A percentile compares a stretch with the other conserved stretches of the same genome.
phyloP scores from a whole-genome alignment of 2,888 invertebrate genomes.

The Hypselothyrea guttata region DNA sequence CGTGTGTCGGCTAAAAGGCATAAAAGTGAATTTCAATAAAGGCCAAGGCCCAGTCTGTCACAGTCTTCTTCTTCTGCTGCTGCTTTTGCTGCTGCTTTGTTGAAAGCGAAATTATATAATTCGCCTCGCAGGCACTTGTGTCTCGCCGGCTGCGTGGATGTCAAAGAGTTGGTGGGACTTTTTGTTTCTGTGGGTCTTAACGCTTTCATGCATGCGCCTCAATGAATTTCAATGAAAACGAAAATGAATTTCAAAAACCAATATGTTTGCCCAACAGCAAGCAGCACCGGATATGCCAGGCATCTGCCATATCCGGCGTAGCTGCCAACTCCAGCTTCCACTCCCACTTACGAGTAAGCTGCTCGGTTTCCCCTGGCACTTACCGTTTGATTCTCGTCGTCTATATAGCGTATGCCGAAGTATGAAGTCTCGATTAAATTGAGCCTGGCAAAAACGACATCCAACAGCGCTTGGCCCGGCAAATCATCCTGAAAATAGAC shows the following conservation, averaged over 20 bases:
- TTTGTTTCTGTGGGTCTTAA: constrained; percentile 50
- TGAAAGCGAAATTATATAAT: constrained; percentile 73
- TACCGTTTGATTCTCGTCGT: constrained; percentile 96
- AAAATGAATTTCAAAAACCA: constrained; percentile 78
- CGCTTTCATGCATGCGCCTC: constrained; percentile 60
- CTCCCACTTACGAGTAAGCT: too few species aligned
- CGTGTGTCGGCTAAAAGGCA: constrained; percentile 29
- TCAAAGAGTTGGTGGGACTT: constrained; percentile 57
- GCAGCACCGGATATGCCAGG: constrained; percentile 35
- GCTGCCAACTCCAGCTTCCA: not conserved
- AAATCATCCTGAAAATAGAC: constrained; percentile 90
- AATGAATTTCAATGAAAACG: constrained; percentile 76
- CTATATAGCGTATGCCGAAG: constrained; percentile 96
- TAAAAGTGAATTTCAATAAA: constrained; percentile 56
- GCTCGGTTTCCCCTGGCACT: constrained; percentile 82
- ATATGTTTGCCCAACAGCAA: constrained; percentile 59
- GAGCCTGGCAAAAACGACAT: constrained; percentile 95
- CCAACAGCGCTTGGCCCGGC: constrained; percentile 93
- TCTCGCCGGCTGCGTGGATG: constrained; percentile 45
- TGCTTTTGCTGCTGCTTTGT: not conserved
- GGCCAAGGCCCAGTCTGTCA: too few species aligned
- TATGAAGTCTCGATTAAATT: constrained; percentile 98
- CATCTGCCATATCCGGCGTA: constrained; percentile 39
- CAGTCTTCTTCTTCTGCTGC: too few species aligned
- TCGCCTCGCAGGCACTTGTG: constrained; percentile 47